Base-by-base conservation (phyloP, 2,888 invertebrate species). In the Iphiclides podalirius region DNA sequence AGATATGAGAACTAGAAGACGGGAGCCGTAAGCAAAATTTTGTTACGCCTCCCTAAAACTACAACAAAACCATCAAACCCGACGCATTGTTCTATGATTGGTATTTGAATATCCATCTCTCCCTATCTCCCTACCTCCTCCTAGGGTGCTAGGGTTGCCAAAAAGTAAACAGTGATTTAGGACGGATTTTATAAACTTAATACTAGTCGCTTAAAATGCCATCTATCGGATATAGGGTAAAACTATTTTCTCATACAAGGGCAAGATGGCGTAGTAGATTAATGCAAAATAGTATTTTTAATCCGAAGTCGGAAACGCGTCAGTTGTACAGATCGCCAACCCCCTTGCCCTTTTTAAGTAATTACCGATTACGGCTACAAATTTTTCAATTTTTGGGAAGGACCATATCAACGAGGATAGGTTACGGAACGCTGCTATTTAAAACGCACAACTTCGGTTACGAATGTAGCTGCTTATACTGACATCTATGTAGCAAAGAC, bases 61-160 rank as follows among this genome's bases (percentile, higher is more conserved):
- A 43, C 14, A 37, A 13, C 31, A 35, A 36, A 34, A 47, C 43
- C 47, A 41, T 48, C 31, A 47, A 54, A 52, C 35, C 35, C 51
- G 47, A 63, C 62, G 64, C 68, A 70, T 67, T 68, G 66, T 73
- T 69, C 54, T 41, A 58, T 66, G 60, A 59, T 61, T 60, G 15
- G 45, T 42, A 54, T 54, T 54, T 73, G 63, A 74, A 72, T 81
- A 82, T 82, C 74, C 81, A 82, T 61, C 69, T 60, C 60, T 58
- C 54, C 52, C 55, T 47, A 3, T 45, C 44, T 48, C 52, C 53
- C 39, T 51, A 35, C 52, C 46, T 36, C 56, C 50, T 52, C 48
- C 45, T 55, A 37, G 15, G n/a, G 55, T 52, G 50, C 44, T 46
- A 42, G 41, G 48, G 37, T 33, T 33, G 17, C 48, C 48, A 47